Evolutionary conservation across 2,797 vertebrate genomes (phyloP), one percentile per base, ranked within the genome.

Genomic region (Acestrorhynchus altus): DNA sequence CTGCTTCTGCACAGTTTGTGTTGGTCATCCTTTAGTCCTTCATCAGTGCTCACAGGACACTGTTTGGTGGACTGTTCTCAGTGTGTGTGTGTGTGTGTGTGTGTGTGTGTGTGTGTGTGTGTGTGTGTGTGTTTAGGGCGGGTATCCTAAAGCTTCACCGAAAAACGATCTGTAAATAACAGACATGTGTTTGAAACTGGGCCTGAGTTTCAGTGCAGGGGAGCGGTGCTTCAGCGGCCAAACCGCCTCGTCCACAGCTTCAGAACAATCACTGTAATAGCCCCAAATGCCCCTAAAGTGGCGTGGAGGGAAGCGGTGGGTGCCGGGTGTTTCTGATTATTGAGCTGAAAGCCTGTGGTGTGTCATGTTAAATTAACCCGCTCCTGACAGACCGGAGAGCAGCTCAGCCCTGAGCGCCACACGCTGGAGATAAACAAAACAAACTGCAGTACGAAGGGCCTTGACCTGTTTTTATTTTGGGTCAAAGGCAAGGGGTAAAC

Each of bases 281-380:
- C 93, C 94, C 95, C 95, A 96, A 97, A 93, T 96, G 91, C 92
- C 92, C 89, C 94, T 92, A 89, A 87, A 91, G 93, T 94, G 91
- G 89, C 91, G 88, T 85, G 90, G n/a, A n/a, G 88, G 92, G 92
- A 90, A 83, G 90, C 87, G 93, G 90, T 88, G 60, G 56, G 57
- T 65, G 22, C 93, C 90, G 95, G 94, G 95, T 97, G 96, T 95
- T 97, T 96, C 95, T 96, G 94, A 98, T 99, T 98, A 98, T 94
- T 83, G 90, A 93, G 94, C 95, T 91, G 94, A 94, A 88, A 94
- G 94, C 93, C 97, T 98, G 97, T 90, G 88, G 93, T 96, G 94
- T 95, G 94, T 98, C 97, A 97, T 88, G 94, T 96, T 94, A 94
- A 97, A 98, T 98, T 96, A 57, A 95, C 94, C 92, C 86, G 91